A percentile compares a stretch with the other conserved stretches of the same genome.
Conservation (phyloP, 1,140 invertebrate species). For the Calycopis cecrops region DNA sequence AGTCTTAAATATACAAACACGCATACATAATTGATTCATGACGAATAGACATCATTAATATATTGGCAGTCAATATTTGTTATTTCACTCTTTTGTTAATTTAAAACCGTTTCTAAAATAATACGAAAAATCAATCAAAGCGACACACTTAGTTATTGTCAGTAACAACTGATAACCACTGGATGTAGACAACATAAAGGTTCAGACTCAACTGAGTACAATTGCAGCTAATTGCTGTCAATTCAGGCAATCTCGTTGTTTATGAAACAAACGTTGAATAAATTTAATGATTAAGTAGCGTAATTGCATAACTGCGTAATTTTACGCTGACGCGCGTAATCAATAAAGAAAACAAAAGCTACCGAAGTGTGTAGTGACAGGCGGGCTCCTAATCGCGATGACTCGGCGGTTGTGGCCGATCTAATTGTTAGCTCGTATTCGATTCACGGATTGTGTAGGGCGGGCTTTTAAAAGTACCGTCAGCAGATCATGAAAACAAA, state of each 20-base stretch:
- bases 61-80: too few relatives aligned
- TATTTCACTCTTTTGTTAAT: too few relatives aligned
- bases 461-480: constrained; percentile 37
- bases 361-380: constrained; percentile 31
- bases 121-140: too few relatives aligned
- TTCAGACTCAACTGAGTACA: background rate
- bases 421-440: constrained; percentile 61
- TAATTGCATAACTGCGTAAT: constrained; percentile 23
- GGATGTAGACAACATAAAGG: too few relatives aligned
- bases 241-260: background rate
- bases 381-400: constrained; percentile 34
- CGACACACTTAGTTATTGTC: too few relatives aligned
- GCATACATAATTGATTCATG: too few relatives aligned
- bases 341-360: constrained; percentile 26
- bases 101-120: too few relatives aligned
- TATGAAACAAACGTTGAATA: constrained; percentile 6
- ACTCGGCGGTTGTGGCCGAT: constrained; percentile 48
- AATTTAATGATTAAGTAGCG: constrained; percentile 11
- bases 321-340: constrained; percentile 24
- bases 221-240: background rate
- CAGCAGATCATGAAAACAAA: constrained; percentile 22
- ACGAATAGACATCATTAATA: too few relatives aligned
- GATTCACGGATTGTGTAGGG: constrained; percentile 50
- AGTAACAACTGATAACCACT: too few relatives aligned
- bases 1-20: too few relatives aligned